Conservation (phyloP, 2,888 invertebrate species). For the Lissonota sp. region DNA sequence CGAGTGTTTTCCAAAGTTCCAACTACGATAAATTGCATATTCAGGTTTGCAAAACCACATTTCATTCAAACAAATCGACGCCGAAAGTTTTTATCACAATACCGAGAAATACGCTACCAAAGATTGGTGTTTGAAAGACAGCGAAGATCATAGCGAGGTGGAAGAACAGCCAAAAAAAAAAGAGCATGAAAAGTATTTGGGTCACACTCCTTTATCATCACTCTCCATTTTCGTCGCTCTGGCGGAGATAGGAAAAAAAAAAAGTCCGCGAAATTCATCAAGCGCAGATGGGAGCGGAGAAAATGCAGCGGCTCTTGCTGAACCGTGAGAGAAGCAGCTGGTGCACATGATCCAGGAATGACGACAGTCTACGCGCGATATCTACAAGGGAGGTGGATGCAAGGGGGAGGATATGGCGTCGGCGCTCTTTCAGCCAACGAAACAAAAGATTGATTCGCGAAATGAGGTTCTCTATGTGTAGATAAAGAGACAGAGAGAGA, state of each 20-base stretch:
- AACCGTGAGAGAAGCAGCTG: conserved; percentile 5
- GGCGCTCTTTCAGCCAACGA: conserved; percentile 38
- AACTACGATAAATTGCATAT: no score
- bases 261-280: conserved; percentile 2
- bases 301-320: conserved; percentile 5
- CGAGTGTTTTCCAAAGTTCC: no score
- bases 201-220: neutral
- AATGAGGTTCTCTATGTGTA: conserved; percentile 37
- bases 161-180: neutral
- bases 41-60: no score
- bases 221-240: conserved; percentile 14
- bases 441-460: conserved; percentile 61
- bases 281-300: conserved; percentile 4
- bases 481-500: no score
- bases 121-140: no score
- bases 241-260: conserved; percentile 2
- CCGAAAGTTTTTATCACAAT: no score
- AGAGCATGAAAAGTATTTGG: neutral
- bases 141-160: no score
- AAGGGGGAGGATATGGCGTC: conserved; percentile 24
- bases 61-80: no score
- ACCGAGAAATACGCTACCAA: no score
- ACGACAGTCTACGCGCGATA: neutral
- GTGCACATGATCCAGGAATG: conserved; percentile 9
- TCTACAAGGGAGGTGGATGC: conserved; percentile 2